phyloP scores from a whole-genome alignment of 1,140 invertebrate species.

The Caenorhabditis inopinata region DNA sequence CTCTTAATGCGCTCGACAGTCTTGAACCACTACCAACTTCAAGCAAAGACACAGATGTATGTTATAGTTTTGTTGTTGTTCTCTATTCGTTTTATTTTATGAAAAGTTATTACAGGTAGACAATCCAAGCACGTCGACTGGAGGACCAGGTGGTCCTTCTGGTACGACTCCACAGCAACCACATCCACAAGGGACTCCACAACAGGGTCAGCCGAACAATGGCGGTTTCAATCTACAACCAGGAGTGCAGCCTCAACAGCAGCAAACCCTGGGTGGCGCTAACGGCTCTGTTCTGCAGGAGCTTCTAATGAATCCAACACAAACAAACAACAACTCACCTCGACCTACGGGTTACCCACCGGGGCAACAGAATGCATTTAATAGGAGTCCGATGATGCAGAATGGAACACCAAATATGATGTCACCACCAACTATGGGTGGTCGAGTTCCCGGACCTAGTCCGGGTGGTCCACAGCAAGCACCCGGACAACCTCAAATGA shows the following conservation, averaged over 20 bases:
- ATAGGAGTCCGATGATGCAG: slow-evolving; percentile 32
- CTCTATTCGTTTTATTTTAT: background rate
- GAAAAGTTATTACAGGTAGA: background rate
- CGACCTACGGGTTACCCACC: background rate
- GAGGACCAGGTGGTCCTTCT: slow-evolving; percentile 18
- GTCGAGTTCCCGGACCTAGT: background rate
- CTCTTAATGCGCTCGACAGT: slow-evolving; percentile 28
- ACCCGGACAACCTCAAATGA: slow-evolving; percentile 9
- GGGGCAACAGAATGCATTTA: background rate
- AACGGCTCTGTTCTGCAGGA: slow-evolving; percentile 27
- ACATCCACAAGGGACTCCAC: background rate
- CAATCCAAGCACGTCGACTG: slow-evolving; percentile 1
- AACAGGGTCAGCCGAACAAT: background rate
- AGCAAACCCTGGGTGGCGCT: background rate
- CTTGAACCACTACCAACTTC: slow-evolving; percentile 33
- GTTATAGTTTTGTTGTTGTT: background rate
- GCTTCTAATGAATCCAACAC: slow-evolving; percentile 39
- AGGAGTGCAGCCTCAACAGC: background rate
- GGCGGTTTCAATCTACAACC: background rate
- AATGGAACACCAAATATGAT: slow-evolving; percentile 31
- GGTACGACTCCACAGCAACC: background rate
- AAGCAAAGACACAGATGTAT: slow-evolving; percentile 18
- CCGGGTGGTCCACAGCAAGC: background rate
- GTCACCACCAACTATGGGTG: background rate
- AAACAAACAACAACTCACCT: slow-evolving; percentile 17